Evolutionary conservation across 1,140 invertebrate species (phyloP).

Genomic region (Drosophila ogumai): DNA sequence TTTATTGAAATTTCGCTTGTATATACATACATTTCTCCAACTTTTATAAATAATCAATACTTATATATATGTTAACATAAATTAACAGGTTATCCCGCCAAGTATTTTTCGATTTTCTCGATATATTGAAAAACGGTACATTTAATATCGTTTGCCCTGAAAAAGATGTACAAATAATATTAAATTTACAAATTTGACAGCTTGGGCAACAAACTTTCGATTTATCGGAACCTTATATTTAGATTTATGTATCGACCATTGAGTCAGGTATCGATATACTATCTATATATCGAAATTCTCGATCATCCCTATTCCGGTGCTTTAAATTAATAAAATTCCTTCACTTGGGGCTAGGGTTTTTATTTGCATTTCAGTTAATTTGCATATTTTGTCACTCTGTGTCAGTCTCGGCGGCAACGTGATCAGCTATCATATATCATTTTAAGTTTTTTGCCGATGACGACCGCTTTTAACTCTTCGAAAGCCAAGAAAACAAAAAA

Average conservation of each 20-base stretch:
- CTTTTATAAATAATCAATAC: too few species aligned
- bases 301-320: not conserved
- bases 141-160: not conserved
- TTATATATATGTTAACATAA: too few species aligned
- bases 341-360: not conserved
- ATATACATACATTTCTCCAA: too few species aligned
- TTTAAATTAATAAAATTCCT: conserved; percentile 24
- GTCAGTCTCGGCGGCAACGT: conserved; percentile 48
- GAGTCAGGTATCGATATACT: not conserved
- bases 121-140: not conserved
- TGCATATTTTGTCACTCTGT: conserved; percentile 58
- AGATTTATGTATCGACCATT: not conserved
- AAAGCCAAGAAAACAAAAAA: conserved; percentile 29
- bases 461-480: conserved; percentile 52
- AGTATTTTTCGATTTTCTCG: too few species aligned
- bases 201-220: not conserved
- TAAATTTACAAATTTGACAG: not conserved
- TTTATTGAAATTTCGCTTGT: too few species aligned
- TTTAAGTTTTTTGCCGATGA: conserved; percentile 36
- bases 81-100: too few species aligned
- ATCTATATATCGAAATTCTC: not conserved
- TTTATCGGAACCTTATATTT: not conserved
- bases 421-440: conserved; percentile 49
- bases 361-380: conserved; percentile 17
- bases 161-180: not conserved